Base-by-base conservation (phyloP, 2,888 invertebrate genomes). In the Trissolcus brochymenae region DNA sequence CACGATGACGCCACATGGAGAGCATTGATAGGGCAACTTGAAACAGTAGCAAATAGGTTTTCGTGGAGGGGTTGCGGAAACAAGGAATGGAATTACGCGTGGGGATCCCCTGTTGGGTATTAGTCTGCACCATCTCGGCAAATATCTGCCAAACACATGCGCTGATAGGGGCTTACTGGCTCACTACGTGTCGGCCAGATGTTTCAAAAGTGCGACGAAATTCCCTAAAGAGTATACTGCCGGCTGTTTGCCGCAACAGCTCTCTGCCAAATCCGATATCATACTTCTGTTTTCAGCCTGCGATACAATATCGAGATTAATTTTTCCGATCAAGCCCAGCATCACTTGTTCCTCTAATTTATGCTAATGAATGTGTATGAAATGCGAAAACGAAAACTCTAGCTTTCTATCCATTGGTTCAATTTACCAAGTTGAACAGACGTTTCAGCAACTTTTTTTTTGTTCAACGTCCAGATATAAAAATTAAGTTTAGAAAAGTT, bases 101-200 rank as follows among this genome's bases (percentile, higher is more conserved):
- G 70, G 74, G 79, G 76, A 79, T 79, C 75, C 68, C 78, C 79
- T 68, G 54, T 62, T 46, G 79, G 65, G 79, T 77, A 76, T 78
- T 67, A 73, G 56, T 51, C 66, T 57, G 59, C 49, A 59, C 62
- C 79, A 73, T 67, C 65, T 62, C 77, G 77, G 75, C 79, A 81
- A 74, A 77, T 87, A 85, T 87, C 86, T 87, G 86, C 81, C 81
- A 83, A 86, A 76, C 87, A 87, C 87, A 86, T 87, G 87, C 84
- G 84, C 43, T 78, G 84, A 86, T 86, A 85, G 84, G 86, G 86
- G 85, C 82, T 84, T 79, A 73, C 79, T 64, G 70, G 66, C 76
- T 79, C 79, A 80, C 80, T 82, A 83, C 82, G 80, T 84, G 87
- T 82, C 76, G 74, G 71, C 86, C 87, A 87, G 87, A 87, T 87